Evolutionary conservation across 2,888 invertebrate species (phyloP).

Genomic region (Ectemnius continuus): DNA sequence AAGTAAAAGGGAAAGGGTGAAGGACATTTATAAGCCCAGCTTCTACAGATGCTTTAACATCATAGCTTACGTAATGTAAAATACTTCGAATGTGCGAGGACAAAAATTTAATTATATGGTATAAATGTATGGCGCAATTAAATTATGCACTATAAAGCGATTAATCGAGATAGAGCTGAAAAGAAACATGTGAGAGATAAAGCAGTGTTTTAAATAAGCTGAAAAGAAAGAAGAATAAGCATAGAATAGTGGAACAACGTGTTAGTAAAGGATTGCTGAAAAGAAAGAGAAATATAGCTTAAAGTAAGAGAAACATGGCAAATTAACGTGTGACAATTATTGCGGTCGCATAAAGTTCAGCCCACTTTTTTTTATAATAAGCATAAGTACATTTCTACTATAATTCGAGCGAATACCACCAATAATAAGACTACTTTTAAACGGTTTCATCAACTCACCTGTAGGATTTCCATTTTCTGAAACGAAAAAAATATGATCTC

Average conservation of each 20-base stretch:
- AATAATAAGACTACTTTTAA: slow-evolving; percentile 12
- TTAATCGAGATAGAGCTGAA: slow-evolving; percentile 26
- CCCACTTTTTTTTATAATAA: slow-evolving; percentile 27
- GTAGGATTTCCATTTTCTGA: slow-evolving; percentile 69
- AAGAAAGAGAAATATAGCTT: background rate
- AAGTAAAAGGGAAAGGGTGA: background rate
- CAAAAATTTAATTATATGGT: background rate
- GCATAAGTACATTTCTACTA: background rate
- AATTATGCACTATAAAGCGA: slow-evolving; percentile 2
- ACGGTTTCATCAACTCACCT: slow-evolving; percentile 62
- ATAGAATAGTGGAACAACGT: background rate
- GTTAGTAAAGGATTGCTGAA: background rate
- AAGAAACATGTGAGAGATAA: slow-evolving; percentile 9
- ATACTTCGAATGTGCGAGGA: background rate
- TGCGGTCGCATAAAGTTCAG: slow-evolving; percentile 12
- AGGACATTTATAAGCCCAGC: slow-evolving; percentile 37
- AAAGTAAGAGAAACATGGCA: background rate
- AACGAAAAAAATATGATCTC: slow-evolving; percentile 45
- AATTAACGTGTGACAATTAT: background rate
- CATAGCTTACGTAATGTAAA: slow-evolving; percentile 6
- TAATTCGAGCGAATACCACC: slow-evolving; percentile 51
- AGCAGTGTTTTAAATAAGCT: slow-evolving; percentile 21
- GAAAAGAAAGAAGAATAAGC: slow-evolving; percentile 35
- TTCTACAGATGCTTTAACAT: slow-evolving; percentile 23
- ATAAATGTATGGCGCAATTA: background rate